Percentiles rank a stretch among this genome's conserved stretches.
phyloP scores from a whole-genome alignment of 2,888 invertebrate genomes.

The Ptychoptera contaminata region DNA sequence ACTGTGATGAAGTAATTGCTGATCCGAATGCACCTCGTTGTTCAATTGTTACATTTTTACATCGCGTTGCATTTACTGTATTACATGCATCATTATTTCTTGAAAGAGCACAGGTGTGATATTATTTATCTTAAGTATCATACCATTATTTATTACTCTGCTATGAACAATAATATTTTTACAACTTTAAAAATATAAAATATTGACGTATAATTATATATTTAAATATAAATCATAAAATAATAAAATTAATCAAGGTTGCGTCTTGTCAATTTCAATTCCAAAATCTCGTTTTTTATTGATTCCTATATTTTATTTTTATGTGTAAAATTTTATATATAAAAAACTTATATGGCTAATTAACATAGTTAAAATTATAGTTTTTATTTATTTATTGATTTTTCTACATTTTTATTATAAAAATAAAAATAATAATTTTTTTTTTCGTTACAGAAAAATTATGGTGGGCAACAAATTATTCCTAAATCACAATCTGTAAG shows the following conservation, averaged over 20 bases:
- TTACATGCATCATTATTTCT: constrained; percentile 16
- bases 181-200: not conserved
- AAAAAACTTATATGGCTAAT: too few species aligned
- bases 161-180: too few species aligned
- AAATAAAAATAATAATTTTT: constrained; percentile 2
- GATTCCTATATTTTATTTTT: too few species aligned
- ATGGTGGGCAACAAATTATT: constrained; percentile 13
- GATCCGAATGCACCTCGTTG: constrained; percentile 14
- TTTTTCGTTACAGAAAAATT: constrained; percentile 15
- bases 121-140: not conserved
- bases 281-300: too few species aligned
- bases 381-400: not conserved
- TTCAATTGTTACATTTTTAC: constrained; percentile 14
- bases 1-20: constrained; percentile 9
- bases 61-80: constrained; percentile 16
- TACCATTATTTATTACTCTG: too few species aligned
- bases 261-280: too few species aligned
- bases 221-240: not conserved
- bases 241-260: not conserved
- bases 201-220: not conserved
- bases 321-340: too few species aligned
- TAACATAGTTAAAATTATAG: not conserved
- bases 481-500: constrained; percentile 16
- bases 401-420: not conserved
- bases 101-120: constrained; percentile 10